Conservation (phyloP, 1,140 invertebrate species). For the Rhagoletis pomonella region DNA sequence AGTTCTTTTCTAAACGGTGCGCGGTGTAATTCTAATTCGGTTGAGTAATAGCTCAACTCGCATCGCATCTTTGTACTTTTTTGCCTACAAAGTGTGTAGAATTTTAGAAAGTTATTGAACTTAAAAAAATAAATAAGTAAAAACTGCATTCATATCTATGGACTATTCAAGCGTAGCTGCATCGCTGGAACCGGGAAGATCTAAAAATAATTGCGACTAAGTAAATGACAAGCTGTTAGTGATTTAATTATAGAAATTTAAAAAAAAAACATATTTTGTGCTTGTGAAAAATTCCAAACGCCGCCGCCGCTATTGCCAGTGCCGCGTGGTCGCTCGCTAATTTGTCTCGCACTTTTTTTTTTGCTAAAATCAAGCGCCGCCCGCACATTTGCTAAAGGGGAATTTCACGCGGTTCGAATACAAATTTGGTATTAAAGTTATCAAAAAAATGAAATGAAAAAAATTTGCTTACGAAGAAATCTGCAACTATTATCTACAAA, state of each 20-base stretch:
- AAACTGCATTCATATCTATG: neutral
- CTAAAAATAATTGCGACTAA: neutral
- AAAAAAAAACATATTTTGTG: neutral
- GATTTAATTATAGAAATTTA: neutral
- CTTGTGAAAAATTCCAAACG: neutral
- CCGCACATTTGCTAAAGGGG: too few relatives aligned
- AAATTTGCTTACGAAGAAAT: too few relatives aligned
- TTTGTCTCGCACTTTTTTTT: too few relatives aligned
- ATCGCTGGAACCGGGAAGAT: neutral
- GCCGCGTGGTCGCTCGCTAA: neutral
- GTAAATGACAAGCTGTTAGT: neutral
- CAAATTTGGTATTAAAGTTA: too few relatives aligned
- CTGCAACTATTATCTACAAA: too few relatives aligned
- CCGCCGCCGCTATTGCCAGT: neutral
- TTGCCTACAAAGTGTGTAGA: neutral
- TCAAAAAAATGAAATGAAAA: too few relatives aligned
- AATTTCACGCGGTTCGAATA: too few relatives aligned
- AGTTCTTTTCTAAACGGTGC: slow-evolving; percentile 71
- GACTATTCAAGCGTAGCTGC: neutral
- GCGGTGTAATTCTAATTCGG: slow-evolving; percentile 57
- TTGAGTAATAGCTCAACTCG: slow-evolving; percentile 43
- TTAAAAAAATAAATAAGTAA: neutral
- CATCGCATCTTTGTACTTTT: slow-evolving; percentile 25
- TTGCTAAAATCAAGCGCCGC: too few relatives aligned
- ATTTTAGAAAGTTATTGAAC: slow-evolving; percentile 34